These are phyloP conservation scores for Chloroceryle aenea DNA, from an alignment of 2,113 vertebrate species.

Conservation along the genomic window DNA sequence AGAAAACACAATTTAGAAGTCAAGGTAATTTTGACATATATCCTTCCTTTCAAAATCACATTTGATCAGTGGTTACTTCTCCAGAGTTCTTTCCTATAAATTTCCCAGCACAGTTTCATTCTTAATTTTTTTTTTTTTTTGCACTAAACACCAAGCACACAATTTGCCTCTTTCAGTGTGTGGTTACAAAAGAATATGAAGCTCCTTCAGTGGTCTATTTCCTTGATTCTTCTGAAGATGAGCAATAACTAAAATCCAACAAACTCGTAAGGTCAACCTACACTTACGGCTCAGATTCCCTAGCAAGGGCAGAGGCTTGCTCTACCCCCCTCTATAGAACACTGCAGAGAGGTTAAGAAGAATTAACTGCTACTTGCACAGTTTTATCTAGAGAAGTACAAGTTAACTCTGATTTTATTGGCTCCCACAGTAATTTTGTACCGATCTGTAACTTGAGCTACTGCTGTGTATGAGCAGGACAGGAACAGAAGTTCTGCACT, in stretches of 20 bases:
- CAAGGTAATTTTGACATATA: background rate
- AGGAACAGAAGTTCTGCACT: background rate
- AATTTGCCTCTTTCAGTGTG: background rate
- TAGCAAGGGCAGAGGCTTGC: background rate
- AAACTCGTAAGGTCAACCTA: background rate
- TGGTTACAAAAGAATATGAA: background rate
- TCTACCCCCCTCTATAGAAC: background rate
- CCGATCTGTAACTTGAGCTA: background rate
- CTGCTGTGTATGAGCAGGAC: rapidly evolving
- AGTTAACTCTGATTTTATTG: background rate
- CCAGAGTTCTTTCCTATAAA: background rate
- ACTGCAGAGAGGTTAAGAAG: background rate
- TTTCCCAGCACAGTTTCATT: background rate
- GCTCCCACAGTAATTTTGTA: background rate
- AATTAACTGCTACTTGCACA: background rate
- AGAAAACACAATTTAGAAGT: background rate
- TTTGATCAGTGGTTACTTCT: background rate
- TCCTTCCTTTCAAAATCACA: background rate
- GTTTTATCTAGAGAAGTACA: background rate
- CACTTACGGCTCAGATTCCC: rapidly evolving
- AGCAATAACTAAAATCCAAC: background rate
- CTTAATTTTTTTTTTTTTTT: background rate
- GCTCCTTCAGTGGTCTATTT: background rate
- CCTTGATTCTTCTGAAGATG: background rate
- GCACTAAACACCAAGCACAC: background rate